Conservation (phyloP, 1,140 invertebrate genomes). For the Rhagoletis zephyria region DNA sequence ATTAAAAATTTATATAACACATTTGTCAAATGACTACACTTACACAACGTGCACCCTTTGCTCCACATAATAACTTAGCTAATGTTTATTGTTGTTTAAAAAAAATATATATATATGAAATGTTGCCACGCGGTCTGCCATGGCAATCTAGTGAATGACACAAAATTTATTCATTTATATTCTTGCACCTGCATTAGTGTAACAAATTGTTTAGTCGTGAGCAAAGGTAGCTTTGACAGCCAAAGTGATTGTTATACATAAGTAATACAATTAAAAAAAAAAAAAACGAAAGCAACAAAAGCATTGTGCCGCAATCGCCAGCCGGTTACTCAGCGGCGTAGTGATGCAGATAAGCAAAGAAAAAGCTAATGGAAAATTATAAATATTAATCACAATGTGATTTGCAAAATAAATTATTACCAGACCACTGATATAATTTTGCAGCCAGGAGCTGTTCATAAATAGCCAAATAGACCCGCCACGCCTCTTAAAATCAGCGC, state of each 20-base stretch:
- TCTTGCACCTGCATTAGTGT: constrained; percentile 40
- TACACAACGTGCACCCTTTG: background rate
- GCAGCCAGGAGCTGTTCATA: background rate
- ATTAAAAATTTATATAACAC: background rate
- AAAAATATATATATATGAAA: background rate
- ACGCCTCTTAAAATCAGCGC: background rate
- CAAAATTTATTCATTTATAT: constrained; percentile 23
- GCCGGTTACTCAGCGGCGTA: background rate
- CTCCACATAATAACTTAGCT: background rate
- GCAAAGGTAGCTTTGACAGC: background rate
- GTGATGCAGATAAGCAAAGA: background rate
- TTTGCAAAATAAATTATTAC: background rate
- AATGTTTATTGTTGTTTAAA: background rate
- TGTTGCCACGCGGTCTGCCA: constrained; percentile 15
- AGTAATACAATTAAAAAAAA: background rate
- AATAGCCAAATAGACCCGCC: background rate
- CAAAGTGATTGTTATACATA: background rate
- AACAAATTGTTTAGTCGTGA: constrained; percentile 41
- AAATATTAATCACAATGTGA: constrained; percentile 23
- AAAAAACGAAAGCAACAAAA: background rate
- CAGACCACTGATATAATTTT: background rate
- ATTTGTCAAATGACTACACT: background rate
- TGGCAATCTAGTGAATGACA: background rate
- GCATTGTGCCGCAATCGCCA: constrained; percentile 3
- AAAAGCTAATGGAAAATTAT: constrained; percentile 36